These are phyloP conservation scores for Gorsachius goisagi DNA, from an alignment of 2,113 vertebrate genomes.

Conservation along the genomic window DNA sequence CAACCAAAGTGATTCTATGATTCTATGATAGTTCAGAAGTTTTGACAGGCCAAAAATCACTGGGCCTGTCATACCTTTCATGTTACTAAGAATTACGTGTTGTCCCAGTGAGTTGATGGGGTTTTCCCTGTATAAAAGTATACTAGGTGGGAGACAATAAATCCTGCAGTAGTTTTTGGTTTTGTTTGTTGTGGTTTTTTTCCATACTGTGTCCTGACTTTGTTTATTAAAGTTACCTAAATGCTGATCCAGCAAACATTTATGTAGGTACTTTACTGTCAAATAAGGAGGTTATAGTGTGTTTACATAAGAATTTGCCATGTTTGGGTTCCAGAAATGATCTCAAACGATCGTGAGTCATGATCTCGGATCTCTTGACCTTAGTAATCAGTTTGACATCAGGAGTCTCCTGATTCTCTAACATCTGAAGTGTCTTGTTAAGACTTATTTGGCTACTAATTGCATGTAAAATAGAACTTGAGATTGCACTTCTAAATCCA, in stretches of 20 bases:
- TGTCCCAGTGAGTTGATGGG: background rate
- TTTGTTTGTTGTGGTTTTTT: background rate
- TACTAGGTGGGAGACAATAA: background rate
- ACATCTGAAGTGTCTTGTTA: background rate
- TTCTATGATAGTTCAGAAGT: background rate
- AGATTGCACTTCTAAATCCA: background rate
- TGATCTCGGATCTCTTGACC: background rate
- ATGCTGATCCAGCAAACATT: background rate
- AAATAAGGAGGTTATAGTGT: background rate
- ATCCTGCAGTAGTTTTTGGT: background rate
- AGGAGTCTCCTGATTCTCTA: background rate
- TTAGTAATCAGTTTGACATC: background rate
- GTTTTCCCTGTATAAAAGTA: background rate
- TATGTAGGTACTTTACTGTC: background rate
- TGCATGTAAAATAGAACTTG: background rate
- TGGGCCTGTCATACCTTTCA: rapidly evolving
- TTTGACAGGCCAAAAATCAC: background rate
- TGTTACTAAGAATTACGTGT: rapidly evolving
- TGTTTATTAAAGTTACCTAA: background rate
- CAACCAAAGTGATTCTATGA: too few relatives aligned
- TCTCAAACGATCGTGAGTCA: background rate
- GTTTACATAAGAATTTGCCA: background rate
- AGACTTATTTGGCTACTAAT: background rate
- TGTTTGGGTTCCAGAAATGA: background rate
- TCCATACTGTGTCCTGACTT: background rate